phyloP scores from a whole-genome alignment of 2,797 vertebrate species.

The Centropyge bicolor region DNA sequence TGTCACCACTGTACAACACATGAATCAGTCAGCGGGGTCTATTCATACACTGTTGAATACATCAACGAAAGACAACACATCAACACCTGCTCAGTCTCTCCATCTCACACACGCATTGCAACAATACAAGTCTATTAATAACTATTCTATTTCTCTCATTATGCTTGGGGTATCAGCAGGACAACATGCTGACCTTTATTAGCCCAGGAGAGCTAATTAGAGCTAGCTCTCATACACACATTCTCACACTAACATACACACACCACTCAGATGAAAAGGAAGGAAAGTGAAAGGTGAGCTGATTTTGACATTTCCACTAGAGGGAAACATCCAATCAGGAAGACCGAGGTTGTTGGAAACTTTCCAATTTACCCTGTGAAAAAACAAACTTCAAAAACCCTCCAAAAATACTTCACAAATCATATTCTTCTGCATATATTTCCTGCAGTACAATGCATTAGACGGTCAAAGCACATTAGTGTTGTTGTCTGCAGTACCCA shows the following conservation, averaged over 20 bases:
- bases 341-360: not conserved
- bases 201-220: constrained; percentile 59
- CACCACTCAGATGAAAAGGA: constrained; percentile 6
- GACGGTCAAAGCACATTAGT: constrained; percentile 6
- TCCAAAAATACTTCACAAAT: not conserved
- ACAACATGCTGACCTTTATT: constrained; percentile 63
- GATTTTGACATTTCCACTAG: constrained; percentile 34
- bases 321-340: constrained; percentile 1
- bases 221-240: not conserved
- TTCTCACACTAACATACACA: not conserved
- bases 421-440: not conserved
- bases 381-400: not conserved
- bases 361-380: constrained; percentile 1
- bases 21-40: constrained; percentile 63
- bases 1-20: constrained; percentile 39
- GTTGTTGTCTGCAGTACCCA: not conserved
- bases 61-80: constrained; percentile 45
- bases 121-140: constrained; percentile 66
- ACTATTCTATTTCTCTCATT: constrained; percentile 57
- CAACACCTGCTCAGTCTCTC: constrained; percentile 54
- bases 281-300: constrained; percentile 14
- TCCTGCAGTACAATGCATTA: not conserved
- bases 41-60: constrained; percentile 67
- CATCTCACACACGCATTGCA: constrained; percentile 16
- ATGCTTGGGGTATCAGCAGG: constrained; percentile 37